Conservation (phyloP, 2,888 invertebrate genomes). For the Andrena chrysosceles region DNA sequence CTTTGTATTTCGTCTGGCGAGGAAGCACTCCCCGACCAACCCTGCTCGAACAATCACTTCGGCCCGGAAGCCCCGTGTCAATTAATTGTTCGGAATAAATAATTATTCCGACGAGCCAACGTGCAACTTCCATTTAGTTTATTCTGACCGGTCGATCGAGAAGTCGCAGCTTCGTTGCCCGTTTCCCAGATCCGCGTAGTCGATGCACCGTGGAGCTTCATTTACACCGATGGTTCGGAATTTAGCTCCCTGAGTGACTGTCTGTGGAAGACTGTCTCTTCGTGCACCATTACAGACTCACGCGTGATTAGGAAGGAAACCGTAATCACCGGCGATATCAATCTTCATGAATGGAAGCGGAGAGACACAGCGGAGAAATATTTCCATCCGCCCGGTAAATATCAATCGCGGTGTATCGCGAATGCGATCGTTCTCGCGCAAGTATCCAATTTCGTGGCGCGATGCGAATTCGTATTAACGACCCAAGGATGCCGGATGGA, state of each 20-base stretch:
- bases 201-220: too few relatives aligned
- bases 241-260: too few relatives aligned
- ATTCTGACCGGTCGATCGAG: slow-evolving; percentile 8
- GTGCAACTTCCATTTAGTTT: not conserved
- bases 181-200: too few relatives aligned
- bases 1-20: not conserved
- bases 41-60: not conserved
- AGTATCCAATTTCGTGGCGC: slow-evolving; percentile 1
- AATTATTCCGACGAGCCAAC: not conserved
- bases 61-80: not conserved
- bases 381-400: not conserved
- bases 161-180: too few relatives aligned
- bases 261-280: too few relatives aligned
- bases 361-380: not conserved
- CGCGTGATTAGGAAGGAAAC: too few relatives aligned
- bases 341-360: too few relatives aligned
- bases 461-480: not conserved
- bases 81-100: slow-evolving; percentile 14
- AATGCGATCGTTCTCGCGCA: not conserved
- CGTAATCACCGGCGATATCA: too few relatives aligned
- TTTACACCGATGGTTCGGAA: too few relatives aligned
- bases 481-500: not conserved
- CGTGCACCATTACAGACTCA: too few relatives aligned
- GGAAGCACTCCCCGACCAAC: not conserved
- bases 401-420: not conserved